A percentile compares a stretch with the other conserved stretches of the same genome.
Evolutionary conservation across 1,140 invertebrate species (phyloP).

Genomic region (Halyomorpha halys): DNA sequence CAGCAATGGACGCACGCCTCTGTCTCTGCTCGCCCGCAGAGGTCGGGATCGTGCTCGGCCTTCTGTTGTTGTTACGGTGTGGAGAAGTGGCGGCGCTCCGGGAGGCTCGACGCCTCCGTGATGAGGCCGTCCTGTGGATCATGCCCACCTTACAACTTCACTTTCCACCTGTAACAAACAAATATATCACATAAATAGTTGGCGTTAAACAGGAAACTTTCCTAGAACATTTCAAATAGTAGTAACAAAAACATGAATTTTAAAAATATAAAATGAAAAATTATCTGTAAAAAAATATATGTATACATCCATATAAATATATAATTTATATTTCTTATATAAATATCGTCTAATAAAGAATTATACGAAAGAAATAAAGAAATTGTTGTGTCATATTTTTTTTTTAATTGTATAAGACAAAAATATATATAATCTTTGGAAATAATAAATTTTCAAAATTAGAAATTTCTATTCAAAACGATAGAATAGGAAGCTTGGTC

Average conservation of each 20-base stretch:
- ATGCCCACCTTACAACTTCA: conserved; percentile 36
- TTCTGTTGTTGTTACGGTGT: conserved; percentile 34
- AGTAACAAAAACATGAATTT: background rate
- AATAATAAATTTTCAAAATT: too few relatives aligned
- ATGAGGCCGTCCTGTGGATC: conserved; percentile 54
- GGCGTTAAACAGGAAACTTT: background rate
- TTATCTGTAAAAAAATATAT: too few relatives aligned
- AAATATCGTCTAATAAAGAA: too few relatives aligned
- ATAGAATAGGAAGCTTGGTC: too few relatives aligned
- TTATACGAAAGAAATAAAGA: too few relatives aligned
- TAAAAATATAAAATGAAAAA: too few relatives aligned
- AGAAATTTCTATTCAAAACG: too few relatives aligned
- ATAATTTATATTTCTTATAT: too few relatives aligned
- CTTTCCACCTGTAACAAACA: conserved; percentile 22
- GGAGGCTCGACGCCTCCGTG: conserved; percentile 50
- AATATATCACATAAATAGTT: background rate
- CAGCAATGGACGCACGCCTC: conserved; percentile 37
- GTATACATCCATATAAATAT: too few relatives aligned
- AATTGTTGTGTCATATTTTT: too few relatives aligned
- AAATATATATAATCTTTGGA: too few relatives aligned
- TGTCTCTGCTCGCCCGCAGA: conserved; percentile 37
- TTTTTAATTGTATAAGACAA: too few relatives aligned
- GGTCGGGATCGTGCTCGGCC: conserved; percentile 32
- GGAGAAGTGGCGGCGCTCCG: conserved; percentile 52
- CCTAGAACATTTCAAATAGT: background rate